Evolutionary conservation across 1,140 invertebrate genomes (phyloP).

Genomic region (Dendrolimus kikuchii): DNA sequence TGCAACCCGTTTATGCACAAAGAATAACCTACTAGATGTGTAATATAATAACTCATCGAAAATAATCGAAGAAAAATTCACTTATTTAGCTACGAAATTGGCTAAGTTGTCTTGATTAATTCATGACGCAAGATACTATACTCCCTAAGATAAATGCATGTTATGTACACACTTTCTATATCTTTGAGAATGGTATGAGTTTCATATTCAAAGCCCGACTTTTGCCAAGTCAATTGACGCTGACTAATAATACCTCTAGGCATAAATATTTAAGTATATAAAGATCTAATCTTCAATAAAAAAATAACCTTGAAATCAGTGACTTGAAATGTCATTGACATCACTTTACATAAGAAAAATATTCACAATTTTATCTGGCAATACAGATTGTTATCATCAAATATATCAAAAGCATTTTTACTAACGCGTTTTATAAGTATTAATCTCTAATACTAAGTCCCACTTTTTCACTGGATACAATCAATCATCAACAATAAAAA

Average conservation of each 20-base stretch:
- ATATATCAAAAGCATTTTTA: constrained; percentile 57
- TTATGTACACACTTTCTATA: constrained; percentile 58
- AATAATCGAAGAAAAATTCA: constrained; percentile 57
- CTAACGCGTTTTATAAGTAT: constrained; percentile 26
- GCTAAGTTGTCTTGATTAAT: constrained; percentile 50
- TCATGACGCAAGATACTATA: constrained; percentile 55
- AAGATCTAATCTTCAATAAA: constrained; percentile 64
- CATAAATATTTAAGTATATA: constrained; percentile 54
- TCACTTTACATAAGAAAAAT: constrained; percentile 67
- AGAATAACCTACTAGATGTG: constrained; percentile 46
- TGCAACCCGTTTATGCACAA: constrained; percentile 64
- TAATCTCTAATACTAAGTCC: constrained; percentile 64
- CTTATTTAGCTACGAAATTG: constrained; percentile 61
- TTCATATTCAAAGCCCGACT: constrained; percentile 45
- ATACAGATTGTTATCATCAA: constrained; percentile 65
- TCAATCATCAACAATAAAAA: constrained; percentile 60
- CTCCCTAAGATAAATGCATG: constrained; percentile 63
- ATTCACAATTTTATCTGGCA: constrained; percentile 71
- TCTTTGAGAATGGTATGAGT: constrained; percentile 44
- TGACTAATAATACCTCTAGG: constrained; percentile 48
- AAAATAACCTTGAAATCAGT: constrained; percentile 61
- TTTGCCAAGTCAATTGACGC: constrained; percentile 39
- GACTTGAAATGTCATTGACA: constrained; percentile 65
- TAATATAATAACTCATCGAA: constrained; percentile 58
- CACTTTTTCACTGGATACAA: constrained; percentile 59